Conservation (phyloP, 2,113 vertebrate genomes). For the Rhizomys pruinosus region DNA sequence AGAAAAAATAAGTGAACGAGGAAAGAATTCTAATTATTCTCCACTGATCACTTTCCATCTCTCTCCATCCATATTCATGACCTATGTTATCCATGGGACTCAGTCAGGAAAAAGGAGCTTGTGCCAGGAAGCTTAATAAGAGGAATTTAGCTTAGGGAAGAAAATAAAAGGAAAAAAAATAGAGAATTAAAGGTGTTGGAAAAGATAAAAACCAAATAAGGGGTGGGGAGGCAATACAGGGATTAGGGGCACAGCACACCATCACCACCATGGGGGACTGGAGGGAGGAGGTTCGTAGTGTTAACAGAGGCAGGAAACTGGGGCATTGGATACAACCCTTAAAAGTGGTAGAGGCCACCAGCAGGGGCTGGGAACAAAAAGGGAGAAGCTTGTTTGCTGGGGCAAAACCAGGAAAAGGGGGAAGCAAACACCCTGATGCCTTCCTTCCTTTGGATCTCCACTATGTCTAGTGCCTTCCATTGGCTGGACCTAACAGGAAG, state of each 20-base stretch:
- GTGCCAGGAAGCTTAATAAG: not conserved
- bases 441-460: not conserved
- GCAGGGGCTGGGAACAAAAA: not conserved
- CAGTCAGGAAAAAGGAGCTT: not conserved
- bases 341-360: not conserved
- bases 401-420: not conserved
- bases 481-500: not conserved
- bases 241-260: not conserved
- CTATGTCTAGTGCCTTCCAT: not conserved
- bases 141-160: not conserved
- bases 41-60: not conserved
- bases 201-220: not conserved
- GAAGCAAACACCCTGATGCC: not conserved
- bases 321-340: not conserved
- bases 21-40: not conserved
- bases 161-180: not conserved
- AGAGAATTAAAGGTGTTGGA: not conserved
- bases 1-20: conserved; percentile 4
- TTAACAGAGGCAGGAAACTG: not conserved
- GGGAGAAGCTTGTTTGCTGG: not conserved
- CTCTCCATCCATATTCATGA: not conserved
- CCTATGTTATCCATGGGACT: not conserved
- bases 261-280: not conserved
- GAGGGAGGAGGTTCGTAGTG: not conserved
- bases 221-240: not conserved